phyloP scores from a whole-genome alignment of 2,888 invertebrate species.

The Anticlea derivata region DNA sequence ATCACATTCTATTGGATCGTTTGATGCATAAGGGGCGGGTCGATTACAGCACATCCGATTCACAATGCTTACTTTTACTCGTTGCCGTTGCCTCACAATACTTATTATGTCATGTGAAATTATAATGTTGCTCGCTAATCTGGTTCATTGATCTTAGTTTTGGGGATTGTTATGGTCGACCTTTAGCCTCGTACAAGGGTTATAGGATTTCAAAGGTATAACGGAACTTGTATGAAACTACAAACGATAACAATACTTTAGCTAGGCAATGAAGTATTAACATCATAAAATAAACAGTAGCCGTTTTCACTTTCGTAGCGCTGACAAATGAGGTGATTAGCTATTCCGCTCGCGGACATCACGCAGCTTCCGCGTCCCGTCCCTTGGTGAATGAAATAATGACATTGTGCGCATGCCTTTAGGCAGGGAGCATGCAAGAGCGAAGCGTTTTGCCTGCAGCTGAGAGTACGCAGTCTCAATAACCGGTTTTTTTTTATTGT shows the following conservation, averaged over 20 bases:
- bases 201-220: too few species aligned
- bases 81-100: constrained; percentile 51
- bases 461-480: background rate
- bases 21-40: constrained; percentile 49
- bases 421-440: background rate
- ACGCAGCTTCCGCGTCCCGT: constrained; percentile 70
- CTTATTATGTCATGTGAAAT: constrained; percentile 56
- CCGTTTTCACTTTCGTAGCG: constrained; percentile 71
- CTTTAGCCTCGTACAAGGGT: too few species aligned
- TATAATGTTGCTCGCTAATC: constrained; percentile 29
- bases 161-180: constrained; percentile 1
- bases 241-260: too few species aligned
- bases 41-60: constrained; percentile 56
- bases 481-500: too few species aligned
- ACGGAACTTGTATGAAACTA: too few species aligned
- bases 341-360: constrained; percentile 68
- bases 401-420: constrained; percentile 44
- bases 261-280: constrained; percentile 41
- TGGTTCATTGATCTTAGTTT: constrained; percentile 17
- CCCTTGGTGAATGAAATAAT: constrained; percentile 49
- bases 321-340: constrained; percentile 68
- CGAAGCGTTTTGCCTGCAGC: constrained; percentile 1
- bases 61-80: constrained; percentile 69
- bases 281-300: constrained; percentile 54
- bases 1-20: constrained; percentile 34